phyloP scores from a whole-genome alignment of 2,888 invertebrate species.

The Drosophila suboccidentalis region DNA sequence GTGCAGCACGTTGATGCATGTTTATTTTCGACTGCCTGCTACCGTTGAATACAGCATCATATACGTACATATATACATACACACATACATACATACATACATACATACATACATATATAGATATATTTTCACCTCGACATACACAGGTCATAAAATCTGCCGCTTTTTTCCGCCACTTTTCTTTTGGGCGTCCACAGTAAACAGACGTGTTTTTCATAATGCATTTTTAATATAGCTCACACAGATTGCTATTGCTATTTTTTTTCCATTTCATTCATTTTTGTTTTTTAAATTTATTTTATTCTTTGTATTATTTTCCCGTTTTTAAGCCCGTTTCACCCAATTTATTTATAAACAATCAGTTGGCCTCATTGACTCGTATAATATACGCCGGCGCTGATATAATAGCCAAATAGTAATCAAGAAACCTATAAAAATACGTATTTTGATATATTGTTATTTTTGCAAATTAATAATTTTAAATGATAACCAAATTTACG shows the following conservation, averaged over 20 bases:
- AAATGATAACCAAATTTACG: background rate
- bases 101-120: slow-evolving; percentile 1
- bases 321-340: slow-evolving; percentile 15
- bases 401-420: slow-evolving; percentile 8
- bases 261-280: slow-evolving; percentile 7
- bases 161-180: slow-evolving; percentile 53
- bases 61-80: slow-evolving; percentile 1
- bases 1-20: slow-evolving; percentile 70
- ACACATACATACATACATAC: background rate
- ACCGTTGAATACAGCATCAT: slow-evolving; percentile 55
- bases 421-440: slow-evolving; percentile 7
- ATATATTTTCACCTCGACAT: slow-evolving; percentile 6
- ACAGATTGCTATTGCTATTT: slow-evolving; percentile 39
- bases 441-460: slow-evolving; percentile 3
- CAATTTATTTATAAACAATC: slow-evolving; percentile 73
- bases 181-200: slow-evolving; percentile 57
- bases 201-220: slow-evolving; percentile 74
- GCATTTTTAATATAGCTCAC: slow-evolving; percentile 69
- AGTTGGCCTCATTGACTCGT: slow-evolving; percentile 56
- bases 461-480: background rate
- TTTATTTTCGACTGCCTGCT: slow-evolving; percentile 62
- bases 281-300: slow-evolving; percentile 50
- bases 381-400: slow-evolving; percentile 30
- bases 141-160: slow-evolving; percentile 51
- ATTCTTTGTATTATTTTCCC: slow-evolving; percentile 32